Conservation (phyloP, 1,140 invertebrate species). For the Zaprionus inermis region DNA sequence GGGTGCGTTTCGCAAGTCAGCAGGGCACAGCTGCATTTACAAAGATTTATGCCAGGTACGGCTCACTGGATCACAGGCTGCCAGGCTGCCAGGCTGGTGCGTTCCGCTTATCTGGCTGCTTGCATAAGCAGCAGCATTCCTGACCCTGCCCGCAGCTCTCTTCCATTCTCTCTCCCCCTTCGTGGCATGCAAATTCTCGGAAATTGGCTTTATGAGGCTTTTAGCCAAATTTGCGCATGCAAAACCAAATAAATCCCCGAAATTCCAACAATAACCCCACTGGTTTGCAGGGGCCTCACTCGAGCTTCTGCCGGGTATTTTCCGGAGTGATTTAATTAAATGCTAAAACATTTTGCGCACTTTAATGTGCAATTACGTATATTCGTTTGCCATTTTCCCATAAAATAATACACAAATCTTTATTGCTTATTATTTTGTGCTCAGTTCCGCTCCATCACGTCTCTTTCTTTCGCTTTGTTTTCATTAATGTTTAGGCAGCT, state of each 20-base stretch:
- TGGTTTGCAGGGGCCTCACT: background rate
- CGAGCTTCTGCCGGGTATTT: no score
- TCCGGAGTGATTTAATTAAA: conserved; percentile 70
- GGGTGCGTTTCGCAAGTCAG: conserved; percentile 60
- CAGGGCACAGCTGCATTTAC: conserved; percentile 34
- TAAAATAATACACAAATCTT: conserved; percentile 62
- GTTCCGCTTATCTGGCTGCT: conserved; percentile 31
- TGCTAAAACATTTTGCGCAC: conserved; percentile 47
- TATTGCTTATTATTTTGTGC: conserved; percentile 70
- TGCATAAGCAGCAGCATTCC: conserved; percentile 33
- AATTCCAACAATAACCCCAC: background rate
- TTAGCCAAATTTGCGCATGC: conserved; percentile 46
- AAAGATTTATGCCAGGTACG: conserved; percentile 48
- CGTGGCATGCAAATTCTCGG: conserved; percentile 51
- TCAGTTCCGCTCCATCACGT: conserved; percentile 52
- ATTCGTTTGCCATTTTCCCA: conserved; percentile 63
- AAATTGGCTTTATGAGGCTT: conserved; percentile 57
- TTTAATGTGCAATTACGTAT: conserved; percentile 68
- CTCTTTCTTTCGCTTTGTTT: conserved; percentile 35
- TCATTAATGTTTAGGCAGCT: conserved; percentile 67
- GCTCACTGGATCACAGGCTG: conserved; percentile 12
- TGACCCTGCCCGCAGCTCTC: background rate
- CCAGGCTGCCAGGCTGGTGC: background rate
- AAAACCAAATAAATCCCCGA: conserved; percentile 56
- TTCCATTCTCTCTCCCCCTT: no score